These are phyloP conservation scores for Heliconius hewitsoni DNA, from an alignment of 1,140 invertebrate species.

Conservation along the genomic window DNA sequence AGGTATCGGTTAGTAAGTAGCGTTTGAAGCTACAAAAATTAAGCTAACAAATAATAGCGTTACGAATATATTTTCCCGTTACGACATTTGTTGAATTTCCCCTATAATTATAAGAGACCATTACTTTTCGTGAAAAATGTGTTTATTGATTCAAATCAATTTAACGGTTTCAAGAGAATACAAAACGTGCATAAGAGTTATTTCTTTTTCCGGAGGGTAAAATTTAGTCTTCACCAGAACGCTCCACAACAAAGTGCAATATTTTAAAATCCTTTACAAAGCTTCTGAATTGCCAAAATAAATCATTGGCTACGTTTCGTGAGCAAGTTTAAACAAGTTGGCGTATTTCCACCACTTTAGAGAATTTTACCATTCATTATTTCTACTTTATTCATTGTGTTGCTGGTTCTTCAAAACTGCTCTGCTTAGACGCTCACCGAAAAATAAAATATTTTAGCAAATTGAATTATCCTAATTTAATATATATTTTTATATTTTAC, in stretches of 20 bases:
- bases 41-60: too few relatives aligned
- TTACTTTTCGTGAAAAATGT: background rate
- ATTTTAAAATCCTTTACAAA: constrained; percentile 14
- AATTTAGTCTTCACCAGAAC: constrained; percentile 13
- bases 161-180: constrained; percentile 1
- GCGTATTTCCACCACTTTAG: constrained; percentile 25
- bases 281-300: constrained; percentile 21
- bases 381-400: constrained; percentile 21
- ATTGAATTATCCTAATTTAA: background rate
- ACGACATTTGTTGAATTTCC: too few relatives aligned
- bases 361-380: constrained; percentile 25
- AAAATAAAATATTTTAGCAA: background rate
- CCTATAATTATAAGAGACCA: too few relatives aligned
- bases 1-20: too few relatives aligned
- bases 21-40: too few relatives aligned
- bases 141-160: background rate
- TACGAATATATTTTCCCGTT: too few relatives aligned
- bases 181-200: constrained; percentile 14
- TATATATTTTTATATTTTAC: background rate
- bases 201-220: constrained; percentile 2
- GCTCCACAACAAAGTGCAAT: background rate
- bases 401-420: background rate
- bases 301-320: constrained; percentile 27
- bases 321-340: constrained; percentile 32
- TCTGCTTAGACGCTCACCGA: background rate